Evolutionary conservation across 2,888 invertebrate genomes (phyloP).

Genomic region (Dione juno): DNA sequence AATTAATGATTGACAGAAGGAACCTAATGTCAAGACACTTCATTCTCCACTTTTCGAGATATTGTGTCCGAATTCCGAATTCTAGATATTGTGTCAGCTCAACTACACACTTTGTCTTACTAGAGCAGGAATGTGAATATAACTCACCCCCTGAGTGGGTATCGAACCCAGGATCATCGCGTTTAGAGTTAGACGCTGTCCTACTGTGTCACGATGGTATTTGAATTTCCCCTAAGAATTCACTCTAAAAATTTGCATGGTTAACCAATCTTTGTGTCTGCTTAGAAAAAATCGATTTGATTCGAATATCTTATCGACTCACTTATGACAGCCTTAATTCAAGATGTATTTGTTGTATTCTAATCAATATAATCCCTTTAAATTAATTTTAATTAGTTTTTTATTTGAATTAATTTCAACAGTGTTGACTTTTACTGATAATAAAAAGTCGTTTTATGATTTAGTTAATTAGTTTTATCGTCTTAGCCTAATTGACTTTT

Average conservation of each 20-base stretch:
- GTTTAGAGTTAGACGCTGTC: too few relatives aligned
- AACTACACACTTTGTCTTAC: too few relatives aligned
- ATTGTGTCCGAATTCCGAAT: too few relatives aligned
- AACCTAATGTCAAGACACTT: too few relatives aligned
- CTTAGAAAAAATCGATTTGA: neutral
- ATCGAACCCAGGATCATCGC: too few relatives aligned
- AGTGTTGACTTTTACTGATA: constrained; percentile 13
- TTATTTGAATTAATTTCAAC: neutral
- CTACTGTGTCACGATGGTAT: too few relatives aligned
- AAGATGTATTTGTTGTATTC: neutral
- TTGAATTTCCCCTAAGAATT: too few relatives aligned
- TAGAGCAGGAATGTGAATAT: too few relatives aligned
- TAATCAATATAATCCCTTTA: constrained; percentile 4
- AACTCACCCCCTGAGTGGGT: too few relatives aligned
- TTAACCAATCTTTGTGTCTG: neutral
- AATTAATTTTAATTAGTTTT: neutral
- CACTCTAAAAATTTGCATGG: neutral
- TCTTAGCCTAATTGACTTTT: neutral
- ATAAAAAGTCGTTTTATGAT: constrained; percentile 10
- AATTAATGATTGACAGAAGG: too few relatives aligned
- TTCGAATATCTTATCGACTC: neutral
- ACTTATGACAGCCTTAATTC: neutral
- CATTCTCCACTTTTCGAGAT: too few relatives aligned
- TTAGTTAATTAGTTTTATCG: constrained; percentile 12
- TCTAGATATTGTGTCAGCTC: too few relatives aligned